These are phyloP conservation scores for Hyles vespertilio DNA, from an alignment of 1,140 invertebrate species.

Conservation along the genomic window DNA sequence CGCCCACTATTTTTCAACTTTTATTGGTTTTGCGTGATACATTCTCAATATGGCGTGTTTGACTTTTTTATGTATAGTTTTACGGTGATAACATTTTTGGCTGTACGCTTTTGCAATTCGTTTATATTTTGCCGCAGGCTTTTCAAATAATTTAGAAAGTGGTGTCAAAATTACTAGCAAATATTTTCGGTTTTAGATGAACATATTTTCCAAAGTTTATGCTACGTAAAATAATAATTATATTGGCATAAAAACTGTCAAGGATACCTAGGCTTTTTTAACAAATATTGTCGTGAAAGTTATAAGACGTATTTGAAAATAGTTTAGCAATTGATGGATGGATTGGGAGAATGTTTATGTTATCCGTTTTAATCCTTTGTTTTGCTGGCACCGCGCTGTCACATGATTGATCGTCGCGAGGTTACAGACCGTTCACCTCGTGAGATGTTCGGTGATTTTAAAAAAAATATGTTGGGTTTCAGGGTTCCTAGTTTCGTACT, in stretches of 20 bases:
- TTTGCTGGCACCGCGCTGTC: conserved; percentile 18
- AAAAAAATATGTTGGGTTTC: no score
- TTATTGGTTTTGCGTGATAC: conserved; percentile 37
- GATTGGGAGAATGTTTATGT: conserved; percentile 12
- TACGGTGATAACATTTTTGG: no score
- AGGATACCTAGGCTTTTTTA: no score
- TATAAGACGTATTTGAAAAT: conserved; percentile 12
- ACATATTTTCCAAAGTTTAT: no score
- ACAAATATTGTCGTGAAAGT: no score
- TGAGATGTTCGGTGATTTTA: no score
- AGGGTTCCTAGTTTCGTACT: no score
- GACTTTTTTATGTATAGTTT: conserved; percentile 2
- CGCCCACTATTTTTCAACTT: conserved; percentile 43
- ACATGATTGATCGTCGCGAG: conserved; percentile 27
- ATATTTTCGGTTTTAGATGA: no score
- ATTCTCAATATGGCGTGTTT: conserved; percentile 16
- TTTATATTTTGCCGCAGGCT: background rate
- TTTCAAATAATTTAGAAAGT: background rate
- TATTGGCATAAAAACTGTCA: no score
- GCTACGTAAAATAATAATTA: no score
- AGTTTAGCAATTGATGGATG: conserved; percentile 25
- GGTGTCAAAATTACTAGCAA: no score
- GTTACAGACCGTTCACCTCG: no score
- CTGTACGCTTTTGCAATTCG: background rate
- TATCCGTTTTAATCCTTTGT: conserved; percentile 24